These are phyloP conservation scores for Stegodyphus dumicola DNA, from an alignment of 1,140 invertebrate species.

Conservation along the genomic window DNA sequence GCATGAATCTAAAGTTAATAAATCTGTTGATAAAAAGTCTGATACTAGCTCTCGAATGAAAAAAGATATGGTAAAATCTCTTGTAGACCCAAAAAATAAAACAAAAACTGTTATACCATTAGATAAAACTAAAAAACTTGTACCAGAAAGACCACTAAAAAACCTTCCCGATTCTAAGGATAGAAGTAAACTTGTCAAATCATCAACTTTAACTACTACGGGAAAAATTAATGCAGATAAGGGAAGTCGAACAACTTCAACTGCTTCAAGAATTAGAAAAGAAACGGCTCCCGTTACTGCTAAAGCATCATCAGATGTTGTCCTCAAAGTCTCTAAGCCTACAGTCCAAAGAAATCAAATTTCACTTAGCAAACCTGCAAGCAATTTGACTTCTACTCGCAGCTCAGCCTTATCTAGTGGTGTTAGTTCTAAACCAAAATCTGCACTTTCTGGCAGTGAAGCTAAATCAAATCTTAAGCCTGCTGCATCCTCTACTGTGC, in stretches of 20 bases:
- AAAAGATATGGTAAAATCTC: constrained; percentile 33
- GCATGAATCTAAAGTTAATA: not conserved
- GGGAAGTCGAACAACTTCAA: not conserved
- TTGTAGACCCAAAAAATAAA: constrained; percentile 28
- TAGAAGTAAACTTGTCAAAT: not conserved
- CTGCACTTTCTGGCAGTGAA: constrained; percentile 1
- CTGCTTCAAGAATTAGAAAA: not conserved
- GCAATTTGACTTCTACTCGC: not conserved
- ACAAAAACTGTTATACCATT: not conserved
- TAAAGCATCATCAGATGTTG: not conserved
- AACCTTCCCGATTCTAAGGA: not conserved
- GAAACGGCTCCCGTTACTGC: not conserved
- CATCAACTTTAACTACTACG: not conserved
- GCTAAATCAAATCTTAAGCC: constrained; percentile 1
- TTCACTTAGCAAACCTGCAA: constrained; percentile 11
- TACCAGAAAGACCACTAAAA: too few relatives aligned
- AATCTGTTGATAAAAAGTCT: not conserved
- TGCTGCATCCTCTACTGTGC: not conserved
- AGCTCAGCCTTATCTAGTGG: not conserved
- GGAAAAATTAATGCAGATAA: not conserved
- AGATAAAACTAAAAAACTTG: constrained; percentile 21
- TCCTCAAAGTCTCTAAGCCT: not conserved
- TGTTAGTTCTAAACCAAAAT: constrained; percentile 8
- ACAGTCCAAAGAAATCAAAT: not conserved
- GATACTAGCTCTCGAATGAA: constrained; percentile 6